These are phyloP conservation scores for Athene cunicularia DNA, from an alignment of 2,113 vertebrate species.

Conservation along the genomic window DNA sequence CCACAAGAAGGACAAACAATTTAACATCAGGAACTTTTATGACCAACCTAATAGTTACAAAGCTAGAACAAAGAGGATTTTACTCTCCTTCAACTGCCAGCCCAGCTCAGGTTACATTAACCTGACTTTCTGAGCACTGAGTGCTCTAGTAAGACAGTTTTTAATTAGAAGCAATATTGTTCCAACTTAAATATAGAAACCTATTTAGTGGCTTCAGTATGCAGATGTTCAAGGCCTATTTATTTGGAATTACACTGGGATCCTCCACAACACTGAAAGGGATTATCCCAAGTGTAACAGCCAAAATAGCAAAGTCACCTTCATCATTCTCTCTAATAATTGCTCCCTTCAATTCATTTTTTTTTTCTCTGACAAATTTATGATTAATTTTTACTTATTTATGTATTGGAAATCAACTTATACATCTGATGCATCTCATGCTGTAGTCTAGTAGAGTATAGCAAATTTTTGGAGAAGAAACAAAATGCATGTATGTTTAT, in stretches of 20 bases:
- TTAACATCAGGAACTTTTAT: background rate
- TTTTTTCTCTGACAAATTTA: background rate
- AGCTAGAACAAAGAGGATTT: background rate
- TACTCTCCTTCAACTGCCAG: background rate
- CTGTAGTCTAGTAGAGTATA: background rate
- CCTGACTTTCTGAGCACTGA: background rate
- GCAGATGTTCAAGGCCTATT: constrained; percentile 14
- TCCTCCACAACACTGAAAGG: background rate
- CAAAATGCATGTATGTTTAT: background rate
- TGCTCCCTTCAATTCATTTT: background rate
- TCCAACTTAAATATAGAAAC: constrained; percentile 63
- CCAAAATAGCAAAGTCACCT: constrained; percentile 60
- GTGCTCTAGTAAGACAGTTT: constrained; percentile 19
- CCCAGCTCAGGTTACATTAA: constrained; percentile 2
- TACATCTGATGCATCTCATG: background rate
- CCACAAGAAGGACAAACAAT: background rate
- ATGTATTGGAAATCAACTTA: background rate
- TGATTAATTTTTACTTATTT: background rate
- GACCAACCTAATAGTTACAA: background rate
- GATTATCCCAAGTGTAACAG: constrained; percentile 52
- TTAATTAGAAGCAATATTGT: constrained; percentile 54
- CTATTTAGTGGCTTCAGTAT: constrained; percentile 35
- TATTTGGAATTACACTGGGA: constrained; percentile 30
- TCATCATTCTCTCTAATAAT: background rate
- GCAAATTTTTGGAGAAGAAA: background rate